Base-by-base conservation (phyloP, 2,888 invertebrate species). In the Marasmarcha lunaedactyla region DNA sequence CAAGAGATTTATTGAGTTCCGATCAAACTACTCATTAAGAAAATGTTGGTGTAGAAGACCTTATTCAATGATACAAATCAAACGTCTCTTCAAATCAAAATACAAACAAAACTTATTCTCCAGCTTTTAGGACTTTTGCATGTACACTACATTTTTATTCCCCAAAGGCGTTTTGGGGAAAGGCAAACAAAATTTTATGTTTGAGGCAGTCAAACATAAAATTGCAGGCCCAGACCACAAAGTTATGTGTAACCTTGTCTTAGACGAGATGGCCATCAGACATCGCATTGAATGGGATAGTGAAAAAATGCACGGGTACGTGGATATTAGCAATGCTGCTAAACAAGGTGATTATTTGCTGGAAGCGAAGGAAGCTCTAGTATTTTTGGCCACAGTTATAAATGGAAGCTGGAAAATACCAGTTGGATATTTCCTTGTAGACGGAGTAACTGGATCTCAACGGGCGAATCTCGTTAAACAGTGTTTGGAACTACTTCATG, bases 61-160 rank as follows among this genome's bases (percentile, higher is more conserved):
- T 38, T 30, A 33, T 38, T 4, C 38, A 38, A 11, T 15, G 33
- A 14, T 38, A 38, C 10, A 33, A 33, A 6, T 10, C 30, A 15
- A 38, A 38, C 15, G 11, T 20, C 12, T 34, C 38, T 33, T 34
- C 38, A 10, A 9, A 10, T 34, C 15, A 38, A 10, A 38, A 14
- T 13, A 38, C 33, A 20, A 38, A 33, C 6, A 14, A 34, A 14
- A 34, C 25, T 11, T 38, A 38, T 34, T 41, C 46, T 7, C 42
- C 44, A 33, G 50, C 49, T 39, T 11, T 57, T 4, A 39, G 51
- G 36, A 38, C 39, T 30, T 58, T 63, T 49, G 58, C 59, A 1
- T 38, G 52, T 14, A 61, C 60, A 3, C 41, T 62, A 2, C 51
- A 63, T 37, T 63, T 55, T 40, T 59, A 59, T 37, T 59, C 58